A percentile compares a stretch with the other conserved stretches of the same genome.
These are phyloP conservation scores for Mnemiopsis leidyi DNA, from an alignment of 37 sponge, comb jelly and placozoan species.

Conservation along the genomic window DNA sequence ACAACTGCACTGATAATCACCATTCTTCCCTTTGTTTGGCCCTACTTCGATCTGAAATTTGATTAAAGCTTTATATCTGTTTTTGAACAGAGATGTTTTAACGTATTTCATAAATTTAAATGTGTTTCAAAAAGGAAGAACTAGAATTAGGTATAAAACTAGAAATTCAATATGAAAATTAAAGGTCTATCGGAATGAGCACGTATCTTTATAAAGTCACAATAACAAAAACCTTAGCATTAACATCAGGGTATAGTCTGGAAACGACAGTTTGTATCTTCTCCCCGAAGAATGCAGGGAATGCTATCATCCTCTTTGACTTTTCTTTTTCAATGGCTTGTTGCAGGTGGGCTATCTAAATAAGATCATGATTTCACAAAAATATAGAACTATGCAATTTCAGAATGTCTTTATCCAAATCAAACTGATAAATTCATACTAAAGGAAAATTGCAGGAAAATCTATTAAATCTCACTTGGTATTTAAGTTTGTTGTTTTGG, in stretches of 20 bases:
- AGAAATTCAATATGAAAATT: no score
- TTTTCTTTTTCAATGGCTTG: conserved; percentile 38
- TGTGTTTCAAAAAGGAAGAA: no score
- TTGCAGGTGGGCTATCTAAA: neutral
- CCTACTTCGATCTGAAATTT: conserved; percentile 39
- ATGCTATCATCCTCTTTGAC: conserved; percentile 31
- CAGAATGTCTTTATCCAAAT: no score
- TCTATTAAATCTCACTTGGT: neutral
- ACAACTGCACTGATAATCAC: conserved; percentile 58
- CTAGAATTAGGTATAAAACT: no score
- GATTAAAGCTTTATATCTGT: no score
- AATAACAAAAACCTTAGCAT: neutral
- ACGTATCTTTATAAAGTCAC: neutral
- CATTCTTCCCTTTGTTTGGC: conserved; percentile 19
- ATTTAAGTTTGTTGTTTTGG: conserved; percentile 29
- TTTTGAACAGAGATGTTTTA: no score
- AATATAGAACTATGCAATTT: no score
- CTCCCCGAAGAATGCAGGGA: conserved; percentile 21
- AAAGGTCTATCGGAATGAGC: no score
- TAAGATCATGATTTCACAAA: no score
- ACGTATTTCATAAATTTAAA: no score
- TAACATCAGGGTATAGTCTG: neutral
- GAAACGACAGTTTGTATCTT: conserved; percentile 14
- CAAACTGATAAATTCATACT: no score
- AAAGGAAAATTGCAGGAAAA: no score